Percentiles rank a stretch among this genome's conserved stretches.
phyloP scores from a whole-genome alignment of 2,888 invertebrate genomes.

The Spicauda simplicius region DNA sequence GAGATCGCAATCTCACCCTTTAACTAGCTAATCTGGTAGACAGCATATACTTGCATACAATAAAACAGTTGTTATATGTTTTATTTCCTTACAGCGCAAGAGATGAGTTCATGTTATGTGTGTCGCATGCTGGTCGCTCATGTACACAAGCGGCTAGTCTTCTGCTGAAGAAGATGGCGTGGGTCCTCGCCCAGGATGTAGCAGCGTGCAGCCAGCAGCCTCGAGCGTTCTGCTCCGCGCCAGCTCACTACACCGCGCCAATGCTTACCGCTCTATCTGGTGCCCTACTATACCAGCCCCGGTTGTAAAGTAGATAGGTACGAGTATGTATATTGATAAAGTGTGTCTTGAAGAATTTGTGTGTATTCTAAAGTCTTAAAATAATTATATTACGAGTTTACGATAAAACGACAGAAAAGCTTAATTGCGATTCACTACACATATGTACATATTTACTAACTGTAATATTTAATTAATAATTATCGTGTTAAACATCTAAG shows the following conservation, averaged over 20 bases:
- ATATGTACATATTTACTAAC: no score
- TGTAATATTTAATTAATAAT: no score
- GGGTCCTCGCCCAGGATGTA: constrained; percentile 46
- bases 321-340: no score
- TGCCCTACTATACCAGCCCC: constrained; percentile 61
- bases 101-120: constrained; percentile 71
- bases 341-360: no score
- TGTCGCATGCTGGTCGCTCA: constrained; percentile 62
- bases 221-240: constrained; percentile 62
- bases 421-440: no score
- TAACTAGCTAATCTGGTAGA: constrained; percentile 42
- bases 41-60: no score
- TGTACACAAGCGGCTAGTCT: constrained; percentile 63
- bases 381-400: no score
- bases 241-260: constrained; percentile 53
- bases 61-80: no score
- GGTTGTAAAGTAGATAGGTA: constrained; percentile 47
- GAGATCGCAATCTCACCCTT: no score
- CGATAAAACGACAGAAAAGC: no score
- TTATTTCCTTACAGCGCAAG: constrained; percentile 40
- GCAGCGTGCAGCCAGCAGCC: constrained; percentile 48
- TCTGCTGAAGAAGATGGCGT: constrained; percentile 71
- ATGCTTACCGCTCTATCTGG: constrained; percentile 63
- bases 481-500: no score
- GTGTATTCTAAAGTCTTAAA: constrained; percentile 39